phyloP scores from a whole-genome alignment of 1,140 invertebrate species.

The Listronotus oregonensis region DNA sequence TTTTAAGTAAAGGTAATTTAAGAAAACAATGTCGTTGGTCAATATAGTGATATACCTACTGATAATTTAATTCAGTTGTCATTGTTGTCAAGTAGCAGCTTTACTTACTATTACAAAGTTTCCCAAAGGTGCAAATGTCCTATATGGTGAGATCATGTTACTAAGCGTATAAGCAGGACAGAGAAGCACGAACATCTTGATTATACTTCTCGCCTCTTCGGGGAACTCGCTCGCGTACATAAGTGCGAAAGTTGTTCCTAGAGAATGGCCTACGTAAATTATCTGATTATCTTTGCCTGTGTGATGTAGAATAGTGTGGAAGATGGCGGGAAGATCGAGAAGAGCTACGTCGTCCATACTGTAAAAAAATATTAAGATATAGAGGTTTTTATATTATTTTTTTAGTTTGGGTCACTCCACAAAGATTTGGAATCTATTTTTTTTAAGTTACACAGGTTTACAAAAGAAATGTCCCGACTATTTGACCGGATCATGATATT shows the following conservation, averaged over 20 bases:
- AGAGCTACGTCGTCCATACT: constrained; percentile 63
- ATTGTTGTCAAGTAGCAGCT: no score
- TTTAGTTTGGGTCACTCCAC: no score
- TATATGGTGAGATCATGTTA: constrained; percentile 47
- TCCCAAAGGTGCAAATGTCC: constrained; percentile 40
- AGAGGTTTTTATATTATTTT: no score
- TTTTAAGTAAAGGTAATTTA: no score
- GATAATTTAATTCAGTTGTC: no score
- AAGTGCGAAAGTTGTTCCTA: constrained; percentile 54
- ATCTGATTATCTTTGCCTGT: constrained; percentile 57
- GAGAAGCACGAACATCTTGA: constrained; percentile 48
- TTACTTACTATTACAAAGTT: constrained; percentile 47
- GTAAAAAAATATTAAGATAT: constrained; percentile 17
- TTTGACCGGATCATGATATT: no score
- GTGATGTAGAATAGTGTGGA: constrained; percentile 59
- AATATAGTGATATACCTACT: no score
- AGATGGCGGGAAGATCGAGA: constrained; percentile 64
- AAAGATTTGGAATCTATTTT: no score
- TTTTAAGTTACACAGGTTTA: no score
- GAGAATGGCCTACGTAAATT: constrained; percentile 63
- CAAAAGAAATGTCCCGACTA: no score
- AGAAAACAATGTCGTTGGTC: no score
- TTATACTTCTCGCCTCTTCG: constrained; percentile 48
- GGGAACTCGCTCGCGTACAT: constrained; percentile 56
- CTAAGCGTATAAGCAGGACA: constrained; percentile 49